These are phyloP conservation scores for Acrocyrtus sp. DNA, from an alignment of 2,888 invertebrate genomes.

Conservation along the genomic window DNA sequence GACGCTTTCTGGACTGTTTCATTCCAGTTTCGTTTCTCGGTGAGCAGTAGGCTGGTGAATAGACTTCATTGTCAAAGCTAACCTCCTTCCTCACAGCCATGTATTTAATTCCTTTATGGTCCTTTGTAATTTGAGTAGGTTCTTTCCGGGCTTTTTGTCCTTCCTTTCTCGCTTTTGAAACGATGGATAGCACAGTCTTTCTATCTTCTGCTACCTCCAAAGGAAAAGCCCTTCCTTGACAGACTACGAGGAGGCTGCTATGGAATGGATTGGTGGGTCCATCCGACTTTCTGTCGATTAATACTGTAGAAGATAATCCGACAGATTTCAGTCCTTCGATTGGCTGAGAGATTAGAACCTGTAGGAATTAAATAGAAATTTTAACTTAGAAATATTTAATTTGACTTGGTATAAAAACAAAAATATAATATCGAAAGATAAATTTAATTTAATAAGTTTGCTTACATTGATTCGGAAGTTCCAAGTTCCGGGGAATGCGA, in stretches of 20 bases:
- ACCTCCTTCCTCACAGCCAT: slow-evolving; percentile 71
- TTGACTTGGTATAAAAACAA: slow-evolving; percentile 1
- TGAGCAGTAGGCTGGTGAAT: slow-evolving; percentile 69
- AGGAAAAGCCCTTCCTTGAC: slow-evolving; percentile 76
- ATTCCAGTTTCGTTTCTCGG: slow-evolving; percentile 36
- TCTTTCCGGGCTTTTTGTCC: slow-evolving; percentile 65
- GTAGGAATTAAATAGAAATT: slow-evolving; percentile 3
- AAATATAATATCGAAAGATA: background rate
- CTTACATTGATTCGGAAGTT: slow-evolving; percentile 71
- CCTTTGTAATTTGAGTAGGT: slow-evolving; percentile 60
- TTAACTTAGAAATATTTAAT: background rate
- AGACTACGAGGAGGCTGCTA: slow-evolving; percentile 78
- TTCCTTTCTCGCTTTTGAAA: slow-evolving; percentile 39
- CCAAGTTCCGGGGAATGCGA: slow-evolving; percentile 87
- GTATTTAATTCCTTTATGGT: slow-evolving; percentile 53
- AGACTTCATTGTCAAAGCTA: slow-evolving; percentile 76
- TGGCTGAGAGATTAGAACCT: slow-evolving; percentile 46
- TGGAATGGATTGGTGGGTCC: slow-evolving; percentile 65
- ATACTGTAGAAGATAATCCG: slow-evolving; percentile 74
- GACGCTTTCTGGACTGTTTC: slow-evolving; percentile 43
- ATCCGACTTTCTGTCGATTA: slow-evolving; percentile 67
- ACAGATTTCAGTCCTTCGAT: slow-evolving; percentile 72
- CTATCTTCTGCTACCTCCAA: slow-evolving; percentile 76
- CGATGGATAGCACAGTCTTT: slow-evolving; percentile 72
- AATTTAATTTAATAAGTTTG: slow-evolving; percentile 1